Conservation (phyloP, 1,140 invertebrate species). For the Lineus longissimus region DNA sequence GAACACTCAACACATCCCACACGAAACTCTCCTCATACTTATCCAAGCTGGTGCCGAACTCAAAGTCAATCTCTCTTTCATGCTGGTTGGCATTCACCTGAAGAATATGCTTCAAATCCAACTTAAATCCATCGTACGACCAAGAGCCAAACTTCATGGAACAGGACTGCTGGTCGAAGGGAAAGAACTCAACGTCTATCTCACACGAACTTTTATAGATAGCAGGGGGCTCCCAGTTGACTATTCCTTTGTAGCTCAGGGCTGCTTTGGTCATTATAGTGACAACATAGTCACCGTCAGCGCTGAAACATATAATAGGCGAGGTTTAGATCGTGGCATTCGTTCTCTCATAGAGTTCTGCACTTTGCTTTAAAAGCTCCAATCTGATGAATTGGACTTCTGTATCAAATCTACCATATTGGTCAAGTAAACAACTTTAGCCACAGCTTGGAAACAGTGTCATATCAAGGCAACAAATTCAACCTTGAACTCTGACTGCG, state of each 20-base stretch:
- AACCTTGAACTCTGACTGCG: no score
- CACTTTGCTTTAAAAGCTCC: no score
- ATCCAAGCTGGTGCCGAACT: slow-evolving; percentile 41
- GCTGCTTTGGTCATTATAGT: slow-evolving; percentile 60
- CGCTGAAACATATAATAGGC: slow-evolving; percentile 44
- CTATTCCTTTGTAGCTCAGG: slow-evolving; percentile 71
- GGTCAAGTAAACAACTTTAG: no score
- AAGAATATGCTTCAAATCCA: slow-evolving; percentile 64
- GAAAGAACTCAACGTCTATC: slow-evolving; percentile 84
- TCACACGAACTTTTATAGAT: slow-evolving; percentile 99
- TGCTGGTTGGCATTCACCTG: neutral
- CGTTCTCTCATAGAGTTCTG: no score
- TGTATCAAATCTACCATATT: no score
- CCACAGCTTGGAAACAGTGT: no score
- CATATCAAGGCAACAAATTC: no score
- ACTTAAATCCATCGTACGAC: slow-evolving; percentile 69
- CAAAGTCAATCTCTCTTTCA: neutral
- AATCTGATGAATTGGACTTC: no score
- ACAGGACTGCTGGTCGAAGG: slow-evolving; percentile 90
- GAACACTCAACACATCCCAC: slow-evolving; percentile 98
- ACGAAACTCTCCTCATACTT: slow-evolving; percentile 74
- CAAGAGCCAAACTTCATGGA: slow-evolving; percentile 84
- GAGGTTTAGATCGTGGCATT: no score
- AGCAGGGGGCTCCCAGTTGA: slow-evolving; percentile 96
- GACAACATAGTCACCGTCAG: slow-evolving; percentile 61